Conservation (phyloP, 2,888 invertebrate genomes). For the Polietes domitor region DNA sequence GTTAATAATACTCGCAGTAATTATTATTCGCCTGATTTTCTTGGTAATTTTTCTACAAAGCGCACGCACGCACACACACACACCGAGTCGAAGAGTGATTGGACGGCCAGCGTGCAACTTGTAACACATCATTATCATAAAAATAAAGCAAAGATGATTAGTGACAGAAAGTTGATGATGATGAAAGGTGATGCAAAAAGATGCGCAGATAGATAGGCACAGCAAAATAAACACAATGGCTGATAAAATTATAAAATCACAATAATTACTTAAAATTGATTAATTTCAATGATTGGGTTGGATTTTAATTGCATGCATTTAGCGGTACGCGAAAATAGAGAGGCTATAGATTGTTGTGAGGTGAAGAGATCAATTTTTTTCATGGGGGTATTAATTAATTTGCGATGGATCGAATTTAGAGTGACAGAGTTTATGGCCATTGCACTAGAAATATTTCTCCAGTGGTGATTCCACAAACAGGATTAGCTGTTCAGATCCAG, state of each 20-base stretch:
- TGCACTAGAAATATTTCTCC: too few relatives aligned
- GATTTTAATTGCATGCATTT: constrained; percentile 54
- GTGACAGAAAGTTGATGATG: background rate
- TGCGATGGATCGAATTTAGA: too few relatives aligned
- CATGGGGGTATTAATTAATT: too few relatives aligned
- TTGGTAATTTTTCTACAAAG: constrained; percentile 46
- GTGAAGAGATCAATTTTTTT: too few relatives aligned
- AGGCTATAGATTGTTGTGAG: too few relatives aligned
- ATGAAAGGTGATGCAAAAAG: constrained; percentile 46
- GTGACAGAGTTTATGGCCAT: too few relatives aligned
- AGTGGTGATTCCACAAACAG: too few relatives aligned
- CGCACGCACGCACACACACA: background rate
- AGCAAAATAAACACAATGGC: constrained; percentile 46
- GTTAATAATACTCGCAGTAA: constrained; percentile 27
- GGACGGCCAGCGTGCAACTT: background rate
- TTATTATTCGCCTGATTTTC: constrained; percentile 54
- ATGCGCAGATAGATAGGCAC: too few relatives aligned
- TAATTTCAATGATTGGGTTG: constrained; percentile 39
- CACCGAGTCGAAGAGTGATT: background rate
- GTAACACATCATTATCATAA: constrained; percentile 20
- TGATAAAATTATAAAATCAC: constrained; percentile 60
- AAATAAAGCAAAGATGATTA: constrained; percentile 46
- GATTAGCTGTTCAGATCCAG: too few relatives aligned
- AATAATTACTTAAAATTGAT: constrained; percentile 54
- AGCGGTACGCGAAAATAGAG: too few relatives aligned